Conservation (phyloP, 2,113 vertebrate species). For the Ochotona princeps region DNA sequence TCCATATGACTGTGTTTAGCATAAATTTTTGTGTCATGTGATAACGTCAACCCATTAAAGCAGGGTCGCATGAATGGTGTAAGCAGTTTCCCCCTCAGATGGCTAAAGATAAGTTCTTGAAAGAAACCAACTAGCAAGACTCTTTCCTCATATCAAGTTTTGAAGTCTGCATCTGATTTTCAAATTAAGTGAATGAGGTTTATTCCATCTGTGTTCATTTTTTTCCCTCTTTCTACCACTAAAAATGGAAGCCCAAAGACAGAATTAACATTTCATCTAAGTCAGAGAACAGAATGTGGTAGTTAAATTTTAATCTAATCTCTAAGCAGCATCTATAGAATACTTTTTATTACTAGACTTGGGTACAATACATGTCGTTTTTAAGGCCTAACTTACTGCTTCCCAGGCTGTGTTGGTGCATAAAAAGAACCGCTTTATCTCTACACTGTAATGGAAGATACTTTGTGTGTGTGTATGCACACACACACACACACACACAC, state of each 20-base stretch:
- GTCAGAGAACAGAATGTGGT: conserved; percentile 41
- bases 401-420: conserved; percentile 32
- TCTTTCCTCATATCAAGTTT: conserved; percentile 55
- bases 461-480: background rate
- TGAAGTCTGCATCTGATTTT: conserved; percentile 71
- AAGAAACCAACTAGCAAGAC: conserved; percentile 30
- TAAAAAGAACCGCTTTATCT: conserved; percentile 47
- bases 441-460: background rate
- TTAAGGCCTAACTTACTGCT: conserved; percentile 49
- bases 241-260: conserved; percentile 59
- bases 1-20: conserved; percentile 71
- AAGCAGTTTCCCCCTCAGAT: conserved; percentile 65
- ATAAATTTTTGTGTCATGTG: conserved; percentile 54
- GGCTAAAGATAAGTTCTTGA: conserved; percentile 58
- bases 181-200: conserved; percentile 64
- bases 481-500: background rate
- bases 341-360: conserved; percentile 44
- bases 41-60: conserved; percentile 74
- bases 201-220: conserved; percentile 61
- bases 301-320: conserved; percentile 70
- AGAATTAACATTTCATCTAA: conserved; percentile 56
- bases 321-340: conserved; percentile 47
- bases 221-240: conserved; percentile 10
- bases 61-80: conserved; percentile 71
- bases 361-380: conserved; percentile 48